Evolutionary conservation across 1,140 invertebrate species (phyloP).

Genomic region (Drosophila mojavensis): DNA sequence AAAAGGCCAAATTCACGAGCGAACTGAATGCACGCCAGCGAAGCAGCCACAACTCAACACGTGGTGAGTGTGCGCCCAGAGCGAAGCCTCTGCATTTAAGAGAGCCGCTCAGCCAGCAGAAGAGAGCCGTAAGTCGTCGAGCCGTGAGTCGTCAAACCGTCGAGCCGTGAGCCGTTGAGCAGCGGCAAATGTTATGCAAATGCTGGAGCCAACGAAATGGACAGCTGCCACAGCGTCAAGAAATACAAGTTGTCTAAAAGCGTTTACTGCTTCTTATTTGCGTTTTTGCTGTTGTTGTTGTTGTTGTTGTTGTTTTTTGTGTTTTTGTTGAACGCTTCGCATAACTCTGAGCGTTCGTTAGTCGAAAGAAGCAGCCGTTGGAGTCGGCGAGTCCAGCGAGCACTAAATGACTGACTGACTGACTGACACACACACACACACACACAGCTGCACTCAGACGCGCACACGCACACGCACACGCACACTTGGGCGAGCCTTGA

Average conservation of each 20-base stretch:
- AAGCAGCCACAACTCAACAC: constrained; percentile 48
- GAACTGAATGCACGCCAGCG: constrained; percentile 63
- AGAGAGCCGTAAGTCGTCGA: background rate
- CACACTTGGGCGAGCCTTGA: constrained; percentile 68
- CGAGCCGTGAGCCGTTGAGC: background rate
- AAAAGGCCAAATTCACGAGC: constrained; percentile 54
- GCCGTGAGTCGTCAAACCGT: background rate
- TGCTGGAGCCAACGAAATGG: constrained; percentile 15
- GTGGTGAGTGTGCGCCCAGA: constrained; percentile 49
- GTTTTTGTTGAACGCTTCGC: constrained; percentile 25
- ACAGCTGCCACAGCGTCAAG: constrained; percentile 4
- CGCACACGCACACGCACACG: constrained; percentile 31
- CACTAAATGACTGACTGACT: constrained; percentile 38
- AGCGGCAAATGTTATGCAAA: constrained; percentile 23
- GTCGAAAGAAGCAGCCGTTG: constrained; percentile 11
- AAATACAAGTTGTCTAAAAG: constrained; percentile 45
- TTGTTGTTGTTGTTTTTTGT: too few species aligned
- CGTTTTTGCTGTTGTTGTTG: too few species aligned
- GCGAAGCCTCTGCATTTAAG: background rate
- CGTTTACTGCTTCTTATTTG: constrained; percentile 29
- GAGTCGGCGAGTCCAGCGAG: constrained; percentile 39
- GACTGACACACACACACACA: constrained; percentile 15
- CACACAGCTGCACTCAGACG: constrained; percentile 7
- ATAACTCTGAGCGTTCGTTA: constrained; percentile 44
- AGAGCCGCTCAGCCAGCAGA: background rate